Base-by-base conservation (phyloP, 2,113 vertebrate genomes). In the Ageneiosus marmoratus region DNA sequence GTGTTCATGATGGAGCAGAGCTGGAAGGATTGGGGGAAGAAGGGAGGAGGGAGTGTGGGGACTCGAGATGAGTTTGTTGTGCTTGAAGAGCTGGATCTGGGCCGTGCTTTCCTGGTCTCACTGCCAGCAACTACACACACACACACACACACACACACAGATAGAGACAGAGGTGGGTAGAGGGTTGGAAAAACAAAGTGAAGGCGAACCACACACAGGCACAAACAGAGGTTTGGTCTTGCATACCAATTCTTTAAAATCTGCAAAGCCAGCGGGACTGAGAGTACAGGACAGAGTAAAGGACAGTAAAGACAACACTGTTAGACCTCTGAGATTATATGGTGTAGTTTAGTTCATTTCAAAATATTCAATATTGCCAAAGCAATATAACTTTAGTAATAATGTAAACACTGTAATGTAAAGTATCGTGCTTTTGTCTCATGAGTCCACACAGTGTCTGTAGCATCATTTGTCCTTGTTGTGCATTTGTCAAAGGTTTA, bases 61-160 rank as follows among this genome's bases (percentile, higher is more conserved):
- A 67, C 34, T 69, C 7, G 18, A 70, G 29, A 81, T 50, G 22
- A 75, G 62, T 69, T 86, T 77, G 70, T 86, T 86, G 82, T 86
- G 79, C 56, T 75, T 84, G n/a, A 67, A 74, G 82, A 78, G n/a
- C 80, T 79, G 85, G 77, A 84, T 80, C 65, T 79, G 55, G 69
- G 63, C 65, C 67, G 56, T 74, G 80, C 76, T 88, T 82, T 75
- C 44, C 55, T 65, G 84, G 79, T 84, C 80, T 62, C 22, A 46
- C 34, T 78, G 84, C 78, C 86, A 86, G 81, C 48, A 88, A 56
- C 15, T 29, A 24, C 53, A 37, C 29, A 41, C 65, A 15, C 41
- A 72, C 41, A 67, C 18, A 9, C 63, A 69, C 63, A 69, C 81
- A 82, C 51, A 63, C 56, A n/a, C 79, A 81, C 72, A n/a, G n/a